Percentiles rank a stretch among this genome's conserved stretches.
These are phyloP conservation scores for Beris morrisii DNA, from an alignment of 2,888 invertebrate genomes.

Conservation along the genomic window DNA sequence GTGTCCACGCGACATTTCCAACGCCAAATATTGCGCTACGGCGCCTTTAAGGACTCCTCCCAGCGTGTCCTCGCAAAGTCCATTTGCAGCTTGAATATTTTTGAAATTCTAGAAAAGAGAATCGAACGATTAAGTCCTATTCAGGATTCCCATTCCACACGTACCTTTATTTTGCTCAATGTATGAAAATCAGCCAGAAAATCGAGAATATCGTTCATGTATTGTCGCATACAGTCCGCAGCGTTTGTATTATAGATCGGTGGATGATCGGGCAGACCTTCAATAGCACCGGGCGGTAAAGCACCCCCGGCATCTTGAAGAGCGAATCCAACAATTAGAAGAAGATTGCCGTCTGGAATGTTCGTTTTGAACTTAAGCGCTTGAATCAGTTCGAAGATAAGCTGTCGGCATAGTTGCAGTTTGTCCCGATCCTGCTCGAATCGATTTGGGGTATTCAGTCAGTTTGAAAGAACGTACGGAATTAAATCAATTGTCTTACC, in stretches of 20 bases:
- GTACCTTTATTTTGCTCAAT: conserved; percentile 92
- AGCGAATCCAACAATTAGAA: conserved; percentile 85
- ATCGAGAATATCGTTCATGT: conserved; percentile 90
- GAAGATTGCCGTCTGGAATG: conserved; percentile 91
- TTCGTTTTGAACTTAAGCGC: conserved; percentile 93
- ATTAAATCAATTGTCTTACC: conserved; percentile 47
- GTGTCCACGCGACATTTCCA: conserved; percentile 90
- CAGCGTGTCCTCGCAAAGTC: conserved; percentile 91
- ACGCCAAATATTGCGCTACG: conserved; percentile 87
- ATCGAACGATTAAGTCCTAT: neutral
- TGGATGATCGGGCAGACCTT: conserved; percentile 59
- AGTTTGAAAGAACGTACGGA: neutral
- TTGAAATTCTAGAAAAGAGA: conserved; percentile 62
- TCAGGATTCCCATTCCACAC: neutral
- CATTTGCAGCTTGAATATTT: conserved; percentile 66
- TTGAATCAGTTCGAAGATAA: conserved; percentile 92
- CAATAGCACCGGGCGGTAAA: conserved; percentile 73
- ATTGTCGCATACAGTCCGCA: conserved; percentile 90
- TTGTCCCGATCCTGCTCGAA: conserved; percentile 79
- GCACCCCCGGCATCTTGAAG: conserved; percentile 91
- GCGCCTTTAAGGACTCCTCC: conserved; percentile 96
- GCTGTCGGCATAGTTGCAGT: conserved; percentile 84
- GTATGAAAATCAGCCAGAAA: conserved; percentile 96
- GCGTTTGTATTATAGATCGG: conserved; percentile 74
- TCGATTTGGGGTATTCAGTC: neutral